These are phyloP conservation scores for Ispidina lecontei DNA, from an alignment of 2,797 vertebrate species.

Conservation along the genomic window DNA sequence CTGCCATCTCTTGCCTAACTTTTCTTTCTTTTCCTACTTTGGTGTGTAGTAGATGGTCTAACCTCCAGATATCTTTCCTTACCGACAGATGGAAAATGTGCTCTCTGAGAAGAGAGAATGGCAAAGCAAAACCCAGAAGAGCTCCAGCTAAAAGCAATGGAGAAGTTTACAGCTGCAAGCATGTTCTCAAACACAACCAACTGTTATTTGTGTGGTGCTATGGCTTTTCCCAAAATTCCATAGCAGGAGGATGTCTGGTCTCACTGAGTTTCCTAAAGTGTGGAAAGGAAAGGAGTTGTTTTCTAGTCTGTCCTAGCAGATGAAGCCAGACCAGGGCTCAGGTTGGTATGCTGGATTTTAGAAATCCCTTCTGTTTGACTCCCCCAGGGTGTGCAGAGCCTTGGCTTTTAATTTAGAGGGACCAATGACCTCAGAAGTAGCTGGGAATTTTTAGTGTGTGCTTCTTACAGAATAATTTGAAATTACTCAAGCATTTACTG, in stretches of 20 bases:
- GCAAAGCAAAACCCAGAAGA: slow-evolving; percentile 1
- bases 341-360: not conserved
- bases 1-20: not conserved
- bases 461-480: not conserved
- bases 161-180: not conserved
- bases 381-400: no score
- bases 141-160: not conserved
- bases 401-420: not conserved
- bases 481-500: not conserved
- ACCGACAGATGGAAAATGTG: slow-evolving; percentile 12
- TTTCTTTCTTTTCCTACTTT: not conserved
- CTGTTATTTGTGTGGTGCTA: not conserved
- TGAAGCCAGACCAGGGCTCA: not conserved
- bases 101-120: not conserved
- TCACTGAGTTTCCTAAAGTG: not conserved
- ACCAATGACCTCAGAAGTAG: not conserved
- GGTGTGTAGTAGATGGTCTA: not conserved
- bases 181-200: not conserved
- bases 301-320: not conserved
- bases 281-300: not conserved
- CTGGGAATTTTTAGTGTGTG: not conserved
- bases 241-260: not conserved
- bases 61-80: slow-evolving; percentile 3
- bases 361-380: not conserved
- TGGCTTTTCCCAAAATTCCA: not conserved